Base-by-base conservation (phyloP, 2,113 vertebrate species). In the Pyrgilauda ruficollis region DNA sequence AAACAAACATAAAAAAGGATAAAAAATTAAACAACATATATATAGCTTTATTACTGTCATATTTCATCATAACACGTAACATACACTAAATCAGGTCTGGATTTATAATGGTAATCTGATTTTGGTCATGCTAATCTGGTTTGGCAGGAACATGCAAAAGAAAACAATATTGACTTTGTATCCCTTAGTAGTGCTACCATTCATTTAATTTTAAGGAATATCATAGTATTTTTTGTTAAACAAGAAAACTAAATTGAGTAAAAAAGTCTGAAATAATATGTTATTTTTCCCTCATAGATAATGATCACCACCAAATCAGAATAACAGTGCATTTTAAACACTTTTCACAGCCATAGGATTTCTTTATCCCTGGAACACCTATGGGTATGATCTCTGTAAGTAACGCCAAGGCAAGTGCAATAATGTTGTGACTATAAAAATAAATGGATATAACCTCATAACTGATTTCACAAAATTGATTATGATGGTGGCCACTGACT, bases 111-210 rank as follows among this genome's bases (percentile, higher is more conserved):
- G 2, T 15, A 67, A 67, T 74, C 13, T 37, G 10, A 37, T 59
- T 59, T 59, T 37, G n/a, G 23, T 37, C 26, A 26, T 26, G 23
- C 5, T 37, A 37, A 67, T 23, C 20, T 67, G 18, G 59, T 85
- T 91, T 78, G 7, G 31, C n/a, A 83, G 10, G 21, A 92, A 44
- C 5, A 53, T 33, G 15, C 9, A 13, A 50, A 84, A 77, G 6
- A n/a, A 80, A 90, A 52, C 4, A 53, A 11, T 19, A 31, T 11
- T 74, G 22, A 46, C 6, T 41, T 76, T 52, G 1, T n/a, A 56
- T 31, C 2, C 4, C 6, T 43, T 68, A 18, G 41, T 39, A 50
- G 1, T 4, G 1, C 6, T 41, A 33, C 1, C 4, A 53, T 49
- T 30, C 4, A 44, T 21, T 75, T 56, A 50, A 13, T n/a, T 75